These are phyloP conservation scores for Vannuccia rotundouncinata DNA, from an alignment of 2,888 invertebrate species.

Conservation along the genomic window DNA sequence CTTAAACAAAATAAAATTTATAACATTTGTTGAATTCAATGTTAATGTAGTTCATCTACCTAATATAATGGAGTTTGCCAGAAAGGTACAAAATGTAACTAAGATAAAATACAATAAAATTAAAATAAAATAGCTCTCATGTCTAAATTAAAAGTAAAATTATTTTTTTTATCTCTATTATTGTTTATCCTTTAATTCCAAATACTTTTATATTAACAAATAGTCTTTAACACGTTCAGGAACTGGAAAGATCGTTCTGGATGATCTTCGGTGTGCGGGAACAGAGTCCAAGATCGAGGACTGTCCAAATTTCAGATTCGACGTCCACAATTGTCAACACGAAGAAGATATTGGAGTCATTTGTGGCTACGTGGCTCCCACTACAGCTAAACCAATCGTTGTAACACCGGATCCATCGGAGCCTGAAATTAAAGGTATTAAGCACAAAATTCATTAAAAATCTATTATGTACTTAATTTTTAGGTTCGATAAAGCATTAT, in stretches of 20 bases:
- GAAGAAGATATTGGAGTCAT: slow-evolving; percentile 66
- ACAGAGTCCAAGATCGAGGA: slow-evolving; percentile 60
- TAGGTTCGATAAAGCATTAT: no score
- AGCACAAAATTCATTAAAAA: no score
- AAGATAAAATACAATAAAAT: no score
- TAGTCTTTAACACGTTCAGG: no score
- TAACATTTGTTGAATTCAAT: neutral
- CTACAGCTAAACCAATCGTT: neutral
- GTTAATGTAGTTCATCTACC: neutral
- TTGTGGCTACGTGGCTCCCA: slow-evolving; percentile 41
- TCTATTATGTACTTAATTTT: no score
- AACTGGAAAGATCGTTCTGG: slow-evolving; percentile 46
- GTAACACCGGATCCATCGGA: slow-evolving; percentile 6
- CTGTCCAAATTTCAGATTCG: slow-evolving; percentile 67
- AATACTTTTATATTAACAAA: no score
- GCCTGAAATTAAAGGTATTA: neutral
- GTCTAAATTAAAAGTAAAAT: neutral
- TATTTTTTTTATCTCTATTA: neutral
- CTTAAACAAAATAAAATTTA: neutral
- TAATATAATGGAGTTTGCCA: no score
- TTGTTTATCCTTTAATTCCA: no score
- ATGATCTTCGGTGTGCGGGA: slow-evolving; percentile 61
- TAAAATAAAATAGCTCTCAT: no score
- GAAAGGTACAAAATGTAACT: no score
- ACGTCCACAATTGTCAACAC: slow-evolving; percentile 68